Evolutionary conservation across 1,140 invertebrate species (phyloP), one percentile per base, ranked within the genome.

Genomic region (Triops longicaudatus): DNA sequence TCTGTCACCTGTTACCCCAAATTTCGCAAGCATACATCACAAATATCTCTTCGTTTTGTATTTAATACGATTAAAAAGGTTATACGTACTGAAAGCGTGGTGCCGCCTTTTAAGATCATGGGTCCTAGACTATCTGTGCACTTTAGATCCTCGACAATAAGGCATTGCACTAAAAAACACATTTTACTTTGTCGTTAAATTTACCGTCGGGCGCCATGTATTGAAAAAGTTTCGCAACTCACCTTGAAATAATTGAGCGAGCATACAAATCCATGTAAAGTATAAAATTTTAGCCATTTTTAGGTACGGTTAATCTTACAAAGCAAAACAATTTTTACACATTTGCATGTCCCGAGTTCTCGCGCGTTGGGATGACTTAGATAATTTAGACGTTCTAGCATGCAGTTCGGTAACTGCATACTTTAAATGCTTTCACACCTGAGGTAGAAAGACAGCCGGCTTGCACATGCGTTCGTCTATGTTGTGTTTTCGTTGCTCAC

Each of bases 401-500:
- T n/a, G 14, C 22, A n/a, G 22, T 63, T 63, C 22, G 50, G 50
- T 5, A 63, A 63, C n/a, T 63, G 50, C 50, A 63, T 63, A 63
- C 50, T 63, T 63, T 63, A 63, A 63, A 22, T 63, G 50, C n/a
- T 63, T 63, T 63, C 50, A 63, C n/a, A 22, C 50, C 22, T n/a
- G 2, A 17, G 50, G 0, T 3, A 63, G 22, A 63, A 22, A 63
- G 6, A 63, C 14, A 4, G 50, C 1, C 0, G 50, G 50, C 50
- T 6, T 63, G 50, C 50, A 22, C 50, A 63, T 63, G 50, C 50
- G 50, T 63, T 63, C 50, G 1, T 63, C 2, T 63, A 6, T 63
- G 50, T 63, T 63, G 50, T 63, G 50, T 22, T 63, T 63, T 63
- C 50, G 50, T 63, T 63, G 50, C 50, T 63, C 14, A 63, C 50